These are phyloP conservation scores for Eilema depressum DNA, from an alignment of 2,888 invertebrate species.

Conservation along the genomic window DNA sequence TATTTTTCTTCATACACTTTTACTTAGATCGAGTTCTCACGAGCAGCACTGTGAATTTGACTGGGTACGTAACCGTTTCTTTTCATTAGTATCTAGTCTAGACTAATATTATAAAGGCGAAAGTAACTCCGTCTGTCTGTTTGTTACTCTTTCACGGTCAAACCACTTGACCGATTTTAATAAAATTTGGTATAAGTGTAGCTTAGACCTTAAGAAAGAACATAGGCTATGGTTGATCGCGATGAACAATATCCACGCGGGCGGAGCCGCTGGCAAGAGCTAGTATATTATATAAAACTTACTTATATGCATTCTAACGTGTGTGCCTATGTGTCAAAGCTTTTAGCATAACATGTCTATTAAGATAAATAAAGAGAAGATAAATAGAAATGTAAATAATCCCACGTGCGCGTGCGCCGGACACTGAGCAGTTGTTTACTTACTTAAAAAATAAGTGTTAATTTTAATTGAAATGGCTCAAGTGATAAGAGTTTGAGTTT, in stretches of 20 bases:
- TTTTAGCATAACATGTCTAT: neutral
- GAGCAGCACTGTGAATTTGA: conserved; percentile 6
- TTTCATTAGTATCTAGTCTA: too few species aligned
- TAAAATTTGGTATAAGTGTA: too few species aligned
- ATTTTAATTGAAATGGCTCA: conserved; percentile 34
- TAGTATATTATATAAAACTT: too few species aligned
- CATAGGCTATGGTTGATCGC: too few species aligned
- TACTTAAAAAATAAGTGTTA: conserved; percentile 38
- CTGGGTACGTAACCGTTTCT: neutral
- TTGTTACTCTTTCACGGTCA: too few species aligned
- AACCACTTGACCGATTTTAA: too few species aligned
- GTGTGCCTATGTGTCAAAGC: neutral
- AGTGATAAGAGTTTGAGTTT: conserved; percentile 12
- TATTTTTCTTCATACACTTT: conserved; percentile 13
- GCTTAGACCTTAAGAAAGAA: too few species aligned
- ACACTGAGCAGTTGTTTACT: conserved; percentile 27
- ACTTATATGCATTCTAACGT: neutral
- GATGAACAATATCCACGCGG: too few species aligned
- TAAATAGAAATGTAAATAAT: conserved; percentile 15
- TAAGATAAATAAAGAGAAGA: neutral
- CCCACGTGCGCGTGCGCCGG: conserved; percentile 26
- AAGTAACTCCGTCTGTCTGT: too few species aligned
- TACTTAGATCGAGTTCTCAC: conserved; percentile 12
- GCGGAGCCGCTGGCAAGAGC: too few species aligned
- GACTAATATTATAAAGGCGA: too few species aligned